A percentile compares a stretch with the other conserved stretches of the same genome.
phyloP scores from a whole-genome alignment of 1,140 invertebrate genomes.

The Drosophila mojavensis region DNA sequence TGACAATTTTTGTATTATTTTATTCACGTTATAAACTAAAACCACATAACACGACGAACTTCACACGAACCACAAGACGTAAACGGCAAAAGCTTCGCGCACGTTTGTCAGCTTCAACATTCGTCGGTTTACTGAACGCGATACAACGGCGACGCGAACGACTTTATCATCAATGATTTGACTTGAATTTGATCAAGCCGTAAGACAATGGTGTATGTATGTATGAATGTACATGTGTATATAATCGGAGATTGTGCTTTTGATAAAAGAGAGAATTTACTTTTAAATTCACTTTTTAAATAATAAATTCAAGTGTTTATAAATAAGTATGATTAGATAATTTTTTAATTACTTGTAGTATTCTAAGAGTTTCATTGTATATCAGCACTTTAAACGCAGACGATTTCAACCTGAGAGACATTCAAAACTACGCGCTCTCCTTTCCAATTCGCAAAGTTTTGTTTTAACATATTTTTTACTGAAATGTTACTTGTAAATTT shows the following conservation, averaged over 20 bases:
- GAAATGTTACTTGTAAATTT: too few relatives aligned
- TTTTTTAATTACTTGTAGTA: too few relatives aligned
- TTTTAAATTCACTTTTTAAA: background rate
- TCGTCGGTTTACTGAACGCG: constrained; percentile 70
- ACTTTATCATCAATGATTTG: constrained; percentile 50
- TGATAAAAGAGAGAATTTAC: background rate
- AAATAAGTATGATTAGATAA: too few relatives aligned
- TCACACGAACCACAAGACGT: constrained; percentile 4
- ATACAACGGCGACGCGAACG: constrained; percentile 39
- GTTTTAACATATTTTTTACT: too few relatives aligned
- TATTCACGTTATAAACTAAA: background rate
- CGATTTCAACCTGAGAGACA: background rate
- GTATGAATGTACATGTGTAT: background rate
- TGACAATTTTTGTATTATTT: background rate
- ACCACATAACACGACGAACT: constrained; percentile 13
- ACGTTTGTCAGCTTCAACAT: constrained; percentile 71
- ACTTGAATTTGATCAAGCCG: constrained; percentile 21
- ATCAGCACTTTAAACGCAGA: too few relatives aligned
- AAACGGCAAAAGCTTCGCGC: constrained; percentile 40
- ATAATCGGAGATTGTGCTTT: background rate
- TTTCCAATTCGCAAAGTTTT: too few relatives aligned
- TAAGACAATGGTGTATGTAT: constrained; percentile 4
- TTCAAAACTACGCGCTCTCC: background rate
- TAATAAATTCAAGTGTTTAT: background rate
- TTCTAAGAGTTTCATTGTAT: too few relatives aligned